Evolutionary conservation across 92 coral and sea anemone species (phyloP), one percentile per base, ranked within the genome.

Genomic region (Epizoanthus ramosus): DNA sequence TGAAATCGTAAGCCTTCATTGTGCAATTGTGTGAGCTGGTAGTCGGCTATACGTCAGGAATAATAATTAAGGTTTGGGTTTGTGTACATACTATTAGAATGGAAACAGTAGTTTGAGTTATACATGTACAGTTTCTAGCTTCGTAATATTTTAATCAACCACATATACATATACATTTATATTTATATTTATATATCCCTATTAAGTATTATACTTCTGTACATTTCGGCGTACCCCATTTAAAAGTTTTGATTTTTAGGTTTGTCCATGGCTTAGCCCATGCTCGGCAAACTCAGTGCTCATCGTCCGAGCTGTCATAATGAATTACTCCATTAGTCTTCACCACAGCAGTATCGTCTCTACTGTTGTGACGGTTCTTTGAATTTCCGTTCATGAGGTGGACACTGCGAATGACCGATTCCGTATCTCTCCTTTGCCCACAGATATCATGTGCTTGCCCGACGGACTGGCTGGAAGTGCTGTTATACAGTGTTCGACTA

Each of bases 351-450:
- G 66, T 60, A 61, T 77, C 79, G 52, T 28, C 47, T 85, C 80
- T 89, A 74, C 73, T 73, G 28, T 54, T 61, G 52, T 60, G 71
- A 50, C 63, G 63, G 50, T 84, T 66, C 61, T 73, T 71, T 63
- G 86, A 45, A 60, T 84, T 86, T 13, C 98, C 95, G 76, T 93
- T 93, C 71, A 91, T 58, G 23, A 91, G 68, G 39, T 93, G 93
- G 41, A 86, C 89, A 57, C 85, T 87, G 69, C 91, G 89, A 57
- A 93, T 91, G 1, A 93, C 95, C 7, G 94, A 79, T 25, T 90
- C 83, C 1, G 89, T 43, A 22, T 91, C 93, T 18, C 88, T 85
- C 56, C 89, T 85, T 69, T 64, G 73, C 8, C 88, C 87, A 75
- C 91, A 72, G 75, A 80, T 80, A 75, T 50, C 25, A 79, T 85